These are phyloP conservation scores for Elephas maximus DNA, from an alignment of 2,113 vertebrate species.

Conservation along the genomic window DNA sequence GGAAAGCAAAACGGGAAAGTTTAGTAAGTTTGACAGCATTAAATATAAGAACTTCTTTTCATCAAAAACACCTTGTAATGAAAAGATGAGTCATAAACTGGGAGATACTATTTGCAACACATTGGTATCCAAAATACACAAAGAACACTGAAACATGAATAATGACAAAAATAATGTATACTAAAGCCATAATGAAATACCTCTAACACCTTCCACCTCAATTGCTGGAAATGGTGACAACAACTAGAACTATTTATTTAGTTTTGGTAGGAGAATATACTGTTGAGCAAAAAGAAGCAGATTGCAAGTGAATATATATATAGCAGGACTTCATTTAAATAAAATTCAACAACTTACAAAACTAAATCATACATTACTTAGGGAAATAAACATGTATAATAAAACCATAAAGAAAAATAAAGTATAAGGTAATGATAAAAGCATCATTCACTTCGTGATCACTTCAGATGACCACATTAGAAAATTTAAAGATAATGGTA, in stretches of 20 bases:
- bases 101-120: neutral
- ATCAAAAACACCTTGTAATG: neutral
- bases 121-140: conserved; percentile 1
- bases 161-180: neutral
- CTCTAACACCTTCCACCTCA: neutral
- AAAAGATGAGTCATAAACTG: neutral
- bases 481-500: neutral
- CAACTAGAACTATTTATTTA: neutral
- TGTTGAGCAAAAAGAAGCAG: neutral
- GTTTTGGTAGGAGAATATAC: neutral
- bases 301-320: neutral
- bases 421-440: neutral
- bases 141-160: conserved; percentile 22
- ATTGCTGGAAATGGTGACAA: neutral
- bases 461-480: neutral
- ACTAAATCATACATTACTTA: neutral
- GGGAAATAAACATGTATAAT: neutral
- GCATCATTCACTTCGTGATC: neutral
- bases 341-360: neutral
- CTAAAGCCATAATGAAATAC: neutral
- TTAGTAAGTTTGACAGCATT: neutral
- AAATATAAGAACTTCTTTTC: neutral
- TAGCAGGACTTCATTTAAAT: neutral
- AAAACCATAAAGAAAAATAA: neutral
- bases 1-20: neutral